Evolutionary conservation across 2,113 vertebrate genomes (phyloP).

Genomic region (Corynorhinus townsendii): DNA sequence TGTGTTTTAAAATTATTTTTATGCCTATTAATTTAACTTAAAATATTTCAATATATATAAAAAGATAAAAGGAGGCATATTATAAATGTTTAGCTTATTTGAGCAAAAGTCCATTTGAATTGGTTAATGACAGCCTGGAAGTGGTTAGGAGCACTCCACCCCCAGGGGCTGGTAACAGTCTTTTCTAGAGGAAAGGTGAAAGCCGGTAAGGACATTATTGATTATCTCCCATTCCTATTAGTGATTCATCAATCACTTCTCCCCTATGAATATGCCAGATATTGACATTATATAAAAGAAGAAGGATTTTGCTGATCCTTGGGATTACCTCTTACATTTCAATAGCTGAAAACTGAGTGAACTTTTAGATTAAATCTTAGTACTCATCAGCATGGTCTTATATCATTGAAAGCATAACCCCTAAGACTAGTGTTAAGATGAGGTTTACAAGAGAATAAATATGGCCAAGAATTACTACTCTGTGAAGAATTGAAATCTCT

Average conservation of each 20-base stretch:
- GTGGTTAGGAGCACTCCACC: too few species aligned
- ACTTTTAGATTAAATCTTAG: background rate
- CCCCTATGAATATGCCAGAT: background rate
- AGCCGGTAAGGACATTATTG: too few species aligned
- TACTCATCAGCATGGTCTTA: background rate
- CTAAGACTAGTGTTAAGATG: background rate
- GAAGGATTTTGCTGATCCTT: background rate
- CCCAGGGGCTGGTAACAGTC: background rate
- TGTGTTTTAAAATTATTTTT: background rate
- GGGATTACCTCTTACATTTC: background rate
- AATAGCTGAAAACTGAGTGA: background rate
- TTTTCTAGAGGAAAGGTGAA: background rate
- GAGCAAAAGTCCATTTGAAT: background rate
- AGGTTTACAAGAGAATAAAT: background rate
- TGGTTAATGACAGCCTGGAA: too few species aligned
- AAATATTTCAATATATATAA: background rate
- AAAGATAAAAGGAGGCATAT: background rate
- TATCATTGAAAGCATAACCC: background rate
- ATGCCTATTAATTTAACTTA: background rate
- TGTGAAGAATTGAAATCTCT: background rate
- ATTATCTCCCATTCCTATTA: background rate
- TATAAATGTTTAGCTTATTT: background rate
- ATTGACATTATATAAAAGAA: background rate
- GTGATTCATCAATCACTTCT: background rate
- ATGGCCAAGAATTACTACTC: rapidly evolving